Base-by-base conservation (phyloP, 2,113 vertebrate genomes). In the Lophura nycthemera region DNA sequence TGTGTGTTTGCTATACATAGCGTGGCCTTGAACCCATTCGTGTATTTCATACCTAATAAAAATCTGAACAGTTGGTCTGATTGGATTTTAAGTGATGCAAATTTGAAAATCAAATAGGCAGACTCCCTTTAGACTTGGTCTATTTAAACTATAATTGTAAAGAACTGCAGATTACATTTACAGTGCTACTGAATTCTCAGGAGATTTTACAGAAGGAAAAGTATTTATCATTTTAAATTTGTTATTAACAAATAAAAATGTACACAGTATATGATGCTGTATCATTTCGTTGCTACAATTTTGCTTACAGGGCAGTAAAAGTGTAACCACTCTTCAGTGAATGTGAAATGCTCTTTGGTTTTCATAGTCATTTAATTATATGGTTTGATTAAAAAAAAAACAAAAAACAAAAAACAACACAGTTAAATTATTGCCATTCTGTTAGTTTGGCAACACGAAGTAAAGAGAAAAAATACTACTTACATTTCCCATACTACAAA, bases 1-100 rank as follows among this genome's bases (percentile, higher is more conserved):
- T 56, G 60, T 29, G 73, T 76, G 74, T 86, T 83, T 84, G 77
- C 79, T 86, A 88, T 82, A 96, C 74, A 90, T 65, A 65, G 86
- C 4, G 20, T 13, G 42, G 95, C 83, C 94, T 96, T 95, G 93
- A 96, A 97, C 85, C 90, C 94, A 92, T 91, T 73, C 16, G 22
- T 94, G 96, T 96, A 97, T 93, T 96, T 94, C 82, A 80, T 95
- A 96, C 83, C 95, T 97, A 97, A 98, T 97, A 97, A 97, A 97
- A 97, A 97, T 96, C 94, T 61, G 70, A 98, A 97, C 97, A 97
- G 97, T 98, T 98, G 97, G 97, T 91, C 97, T 97, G 97, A 98
- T 98, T 98, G 97, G 97, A 98, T 98, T 98, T 98, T 98, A 98
- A 98, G 96, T 96, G 97, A 98, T 96, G 96, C 95, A 98, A 97